Conservation (phyloP, 2,797 vertebrate genomes). For the Clarias platycephalus region DNA sequence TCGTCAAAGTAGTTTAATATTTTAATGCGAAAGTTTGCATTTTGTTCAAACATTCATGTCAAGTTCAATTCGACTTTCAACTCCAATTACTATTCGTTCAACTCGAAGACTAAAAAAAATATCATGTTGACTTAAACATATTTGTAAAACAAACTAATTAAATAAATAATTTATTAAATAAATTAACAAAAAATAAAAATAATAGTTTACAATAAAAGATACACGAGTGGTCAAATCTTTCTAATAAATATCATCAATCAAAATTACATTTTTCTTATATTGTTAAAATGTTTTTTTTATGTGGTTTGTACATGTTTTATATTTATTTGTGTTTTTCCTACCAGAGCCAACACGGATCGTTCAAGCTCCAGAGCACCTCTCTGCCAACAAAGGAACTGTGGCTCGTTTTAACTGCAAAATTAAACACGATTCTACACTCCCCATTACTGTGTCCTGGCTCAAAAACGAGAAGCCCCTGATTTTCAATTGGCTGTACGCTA, state of each 20-base stretch:
- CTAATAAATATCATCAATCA: background rate
- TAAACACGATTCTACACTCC: slow-evolving; percentile 81
- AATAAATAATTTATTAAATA: background rate
- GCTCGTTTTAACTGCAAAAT: slow-evolving; percentile 84
- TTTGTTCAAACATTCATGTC: background rate
- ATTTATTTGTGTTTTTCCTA: slow-evolving; percentile 6
- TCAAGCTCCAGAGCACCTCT: slow-evolving; percentile 80
- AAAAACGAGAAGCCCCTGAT: slow-evolving; percentile 83
- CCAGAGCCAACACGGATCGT: slow-evolving; percentile 88
- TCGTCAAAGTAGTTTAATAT: background rate
- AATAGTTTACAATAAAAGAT: background rate
- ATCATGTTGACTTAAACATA: background rate
- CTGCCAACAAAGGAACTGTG: slow-evolving; percentile 74
- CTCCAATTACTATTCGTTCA: background rate
- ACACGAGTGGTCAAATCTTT: background rate
- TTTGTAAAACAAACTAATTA: background rate
- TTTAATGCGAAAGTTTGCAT: background rate
- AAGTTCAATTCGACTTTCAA: background rate
- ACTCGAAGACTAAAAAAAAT: background rate
- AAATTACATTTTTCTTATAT: background rate
- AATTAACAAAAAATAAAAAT: background rate
- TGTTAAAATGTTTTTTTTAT: background rate
- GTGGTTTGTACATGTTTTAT: background rate
- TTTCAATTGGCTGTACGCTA: slow-evolving; percentile 80
- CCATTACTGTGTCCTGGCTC: slow-evolving; percentile 81